Percentiles rank a stretch among this genome's conserved stretches.
Evolutionary conservation across 2,113 vertebrate genomes (phyloP).

Genomic region (Psammodynastes pulverulentus): DNA sequence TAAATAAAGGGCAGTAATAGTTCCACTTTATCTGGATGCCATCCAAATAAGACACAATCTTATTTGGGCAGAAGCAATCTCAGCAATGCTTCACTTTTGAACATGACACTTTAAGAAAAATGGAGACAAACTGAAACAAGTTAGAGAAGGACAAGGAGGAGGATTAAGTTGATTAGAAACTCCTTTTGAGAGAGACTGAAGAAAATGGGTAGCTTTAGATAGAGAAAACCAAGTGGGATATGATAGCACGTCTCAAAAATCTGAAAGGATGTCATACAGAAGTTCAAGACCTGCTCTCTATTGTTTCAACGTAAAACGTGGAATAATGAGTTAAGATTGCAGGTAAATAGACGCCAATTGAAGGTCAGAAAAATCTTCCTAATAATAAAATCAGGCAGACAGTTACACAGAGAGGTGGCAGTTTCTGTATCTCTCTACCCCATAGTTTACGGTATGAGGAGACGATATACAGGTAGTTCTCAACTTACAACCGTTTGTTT

Average conservation of each 20-base stretch:
- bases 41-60: neutral
- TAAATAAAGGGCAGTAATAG: neutral
- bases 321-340: neutral
- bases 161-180: neutral
- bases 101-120: neutral
- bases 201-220: neutral
- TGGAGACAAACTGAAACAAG: neutral
- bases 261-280: neutral
- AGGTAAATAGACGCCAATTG: neutral
- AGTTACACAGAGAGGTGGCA: neutral
- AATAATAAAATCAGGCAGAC: neutral
- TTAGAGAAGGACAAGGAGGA: neutral
- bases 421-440: neutral
- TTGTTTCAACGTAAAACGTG: neutral
- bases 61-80: neutral
- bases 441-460: neutral
- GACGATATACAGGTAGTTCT: neutral
- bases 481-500: neutral
- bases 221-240: neutral
- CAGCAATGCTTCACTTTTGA: neutral
- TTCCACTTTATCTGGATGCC: neutral
- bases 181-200: neutral
- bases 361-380: neutral
- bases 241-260: neutral
- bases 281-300: neutral